Evolutionary conservation across 2,113 vertebrate genomes (phyloP).

Genomic region (Burhinus bistriatus): DNA sequence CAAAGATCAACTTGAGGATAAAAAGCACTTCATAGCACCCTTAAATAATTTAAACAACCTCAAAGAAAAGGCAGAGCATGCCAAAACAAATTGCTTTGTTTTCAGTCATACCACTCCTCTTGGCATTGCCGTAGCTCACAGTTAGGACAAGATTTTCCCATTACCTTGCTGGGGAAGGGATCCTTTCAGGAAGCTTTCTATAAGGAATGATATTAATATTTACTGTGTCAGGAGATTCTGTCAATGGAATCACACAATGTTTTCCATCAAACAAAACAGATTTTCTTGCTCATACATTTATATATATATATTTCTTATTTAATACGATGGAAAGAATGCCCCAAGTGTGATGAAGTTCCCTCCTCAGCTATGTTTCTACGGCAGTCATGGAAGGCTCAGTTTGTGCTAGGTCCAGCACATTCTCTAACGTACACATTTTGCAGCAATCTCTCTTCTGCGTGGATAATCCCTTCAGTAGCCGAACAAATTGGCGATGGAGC

Average conservation of each 20-base stretch:
- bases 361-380: neutral
- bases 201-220: neutral
- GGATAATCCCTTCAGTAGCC: neutral
- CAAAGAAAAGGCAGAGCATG: neutral
- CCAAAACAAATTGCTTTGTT: neutral
- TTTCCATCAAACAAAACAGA: neutral
- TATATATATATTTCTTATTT: neutral
- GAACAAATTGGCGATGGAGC: neutral
- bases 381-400: neutral
- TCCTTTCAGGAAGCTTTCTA: neutral
- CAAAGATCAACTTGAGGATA: neutral
- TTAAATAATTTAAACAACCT: conserved; percentile 33
- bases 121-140: neutral
- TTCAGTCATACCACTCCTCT: neutral
- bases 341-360: neutral
- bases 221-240: neutral
- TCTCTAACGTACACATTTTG: neutral
- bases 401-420: neutral
- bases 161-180: neutral
- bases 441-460: neutral
- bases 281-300: neutral
- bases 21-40: neutral
- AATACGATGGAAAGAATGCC: neutral
- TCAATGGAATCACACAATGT: neutral
- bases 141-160: neutral